Base-by-base conservation (phyloP, 1,140 invertebrate species). In the Bombyx mandarina region DNA sequence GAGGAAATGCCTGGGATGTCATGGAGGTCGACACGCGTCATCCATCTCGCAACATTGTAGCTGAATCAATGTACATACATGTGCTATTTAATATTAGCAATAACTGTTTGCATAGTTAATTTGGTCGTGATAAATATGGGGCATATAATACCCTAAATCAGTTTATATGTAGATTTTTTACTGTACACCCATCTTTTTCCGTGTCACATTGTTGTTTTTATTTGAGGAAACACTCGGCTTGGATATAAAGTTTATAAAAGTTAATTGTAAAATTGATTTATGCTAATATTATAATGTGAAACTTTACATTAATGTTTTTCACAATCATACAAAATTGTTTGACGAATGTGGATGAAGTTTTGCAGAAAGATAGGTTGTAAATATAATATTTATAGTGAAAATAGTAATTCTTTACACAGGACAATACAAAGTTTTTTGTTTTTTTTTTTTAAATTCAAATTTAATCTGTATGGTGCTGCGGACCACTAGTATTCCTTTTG, bases 1-100 rank as follows among this genome's bases (percentile, higher is more conserved):
- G 69, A 79, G 76, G 73, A 78, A 74, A 74, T 76, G 60, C 73
- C 61, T 64, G 54, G 63, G 67, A 74, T 76, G 69, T 68, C 73
- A 57, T 56, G 56, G 52, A 18, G 9, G 9, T 7, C 22, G 56
- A 58, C 56, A 62, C 47, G 56, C 56, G 60, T n/a, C 8, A 18
- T 22, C n/a, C 48, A 12, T 10, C 9, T 47, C 45, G 45, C 45
- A 12, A 47, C 45, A 47, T 10, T 10, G 9, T 47, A 47, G 9
- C 9, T 35, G 3, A 12, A 49, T 10, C 7, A 7, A 49, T 49
- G 48, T 49, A 5, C 9, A 49, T 22, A n/a, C 3, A 49, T n/a
- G n/a, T 49, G 22, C 48, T 47, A 12, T 12, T 47, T 10, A 47
- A 9, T 47, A 8, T 12, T 10, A 9, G 9, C 45, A 7, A 8